These are phyloP conservation scores for Alloplasta piceator DNA, from an alignment of 2,888 invertebrate species.

Conservation along the genomic window DNA sequence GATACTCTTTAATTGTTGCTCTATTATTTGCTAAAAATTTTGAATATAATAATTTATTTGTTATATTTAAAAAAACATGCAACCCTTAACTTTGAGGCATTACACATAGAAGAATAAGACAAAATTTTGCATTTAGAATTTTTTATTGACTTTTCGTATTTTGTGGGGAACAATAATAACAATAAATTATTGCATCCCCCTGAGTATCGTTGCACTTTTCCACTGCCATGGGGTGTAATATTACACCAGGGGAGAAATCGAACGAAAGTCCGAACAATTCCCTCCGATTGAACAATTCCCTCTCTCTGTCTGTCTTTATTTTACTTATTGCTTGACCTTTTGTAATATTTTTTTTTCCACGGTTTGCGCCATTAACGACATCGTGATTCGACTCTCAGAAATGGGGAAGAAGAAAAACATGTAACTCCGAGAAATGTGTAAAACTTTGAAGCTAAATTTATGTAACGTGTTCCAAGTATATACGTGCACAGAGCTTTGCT, in stretches of 20 bases:
- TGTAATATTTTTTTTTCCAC: background rate
- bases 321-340: background rate
- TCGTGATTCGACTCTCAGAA: conserved; percentile 30
- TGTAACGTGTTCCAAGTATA: too few species aligned
- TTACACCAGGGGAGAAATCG: conserved; percentile 31
- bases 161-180: too few species aligned
- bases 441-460: too few species aligned
- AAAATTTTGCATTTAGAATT: too few species aligned
- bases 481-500: too few species aligned
- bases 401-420: conserved; percentile 42
- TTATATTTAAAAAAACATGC: too few species aligned
- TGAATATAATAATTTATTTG: too few species aligned
- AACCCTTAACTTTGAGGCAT: too few species aligned
- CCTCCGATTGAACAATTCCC: background rate
- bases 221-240: background rate
- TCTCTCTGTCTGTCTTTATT: background rate
- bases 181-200: background rate
- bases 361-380: background rate
- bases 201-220: conserved; percentile 12
- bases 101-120: too few species aligned
- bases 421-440: background rate
- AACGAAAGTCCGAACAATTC: conserved; percentile 1
- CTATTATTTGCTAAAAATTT: too few species aligned
- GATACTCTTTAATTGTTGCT: too few species aligned
- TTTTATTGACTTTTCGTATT: too few species aligned